Conservation (phyloP, 2,888 invertebrate species). For the Lamproptera curius region DNA sequence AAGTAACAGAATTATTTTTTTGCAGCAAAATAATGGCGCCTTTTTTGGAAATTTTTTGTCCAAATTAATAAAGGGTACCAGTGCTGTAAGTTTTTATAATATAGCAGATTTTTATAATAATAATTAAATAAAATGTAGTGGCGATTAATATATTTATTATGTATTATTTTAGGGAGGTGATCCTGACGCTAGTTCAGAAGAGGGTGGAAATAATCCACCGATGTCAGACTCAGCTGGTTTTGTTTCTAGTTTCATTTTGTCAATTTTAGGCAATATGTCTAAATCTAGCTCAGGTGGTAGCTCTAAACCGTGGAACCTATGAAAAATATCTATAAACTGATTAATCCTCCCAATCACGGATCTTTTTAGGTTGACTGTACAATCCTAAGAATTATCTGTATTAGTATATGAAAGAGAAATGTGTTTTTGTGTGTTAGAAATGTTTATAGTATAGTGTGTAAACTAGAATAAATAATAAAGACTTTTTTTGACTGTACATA, state of each 20-base stretch:
- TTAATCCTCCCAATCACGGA: no score
- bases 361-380: no score
- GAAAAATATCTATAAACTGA: neutral
- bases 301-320: slow-evolving; percentile 37
- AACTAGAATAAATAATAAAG: no score
- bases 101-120: no score
- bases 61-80: slow-evolving; percentile 61
- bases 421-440: no score
- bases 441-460: no score
- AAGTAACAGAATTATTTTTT: slow-evolving; percentile 15
- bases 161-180: slow-evolving; percentile 43
- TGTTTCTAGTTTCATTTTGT: slow-evolving; percentile 52
- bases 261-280: slow-evolving; percentile 64
- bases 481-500: no score
- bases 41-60: slow-evolving; percentile 67
- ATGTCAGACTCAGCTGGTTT: slow-evolving; percentile 63
- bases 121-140: no score
- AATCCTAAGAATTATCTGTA: no score
- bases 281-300: slow-evolving; percentile 56
- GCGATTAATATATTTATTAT: slow-evolving; percentile 4
- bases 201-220: slow-evolving; percentile 39
- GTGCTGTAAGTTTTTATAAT: slow-evolving; percentile 67
- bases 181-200: slow-evolving; percentile 44
- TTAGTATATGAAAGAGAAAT: no score
- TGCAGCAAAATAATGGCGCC: slow-evolving; percentile 69